Conservation (phyloP, 2,888 invertebrate genomes). For the Caenorhabditis zanzibari region DNA sequence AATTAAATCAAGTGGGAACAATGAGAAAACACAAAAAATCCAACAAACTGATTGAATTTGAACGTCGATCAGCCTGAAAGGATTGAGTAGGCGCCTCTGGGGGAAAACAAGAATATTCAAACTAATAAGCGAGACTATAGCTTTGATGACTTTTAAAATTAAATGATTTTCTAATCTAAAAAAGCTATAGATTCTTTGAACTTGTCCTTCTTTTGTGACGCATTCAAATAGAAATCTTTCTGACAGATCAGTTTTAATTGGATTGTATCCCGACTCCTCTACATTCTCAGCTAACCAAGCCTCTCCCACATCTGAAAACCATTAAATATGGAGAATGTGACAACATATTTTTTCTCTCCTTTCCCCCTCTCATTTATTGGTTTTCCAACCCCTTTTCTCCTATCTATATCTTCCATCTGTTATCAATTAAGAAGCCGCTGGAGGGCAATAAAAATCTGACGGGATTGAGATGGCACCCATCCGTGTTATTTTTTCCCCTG, state of each 20-base stretch:
- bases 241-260: too few species aligned
- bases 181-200: too few species aligned
- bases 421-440: conserved; percentile 24
- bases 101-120: not conserved
- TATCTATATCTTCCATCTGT: conserved; percentile 29
- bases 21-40: not conserved
- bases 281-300: not conserved
- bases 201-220: too few species aligned
- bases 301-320: not conserved
- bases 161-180: too few species aligned
- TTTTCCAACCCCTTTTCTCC: not conserved
- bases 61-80: not conserved
- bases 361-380: conserved; percentile 1
- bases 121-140: too few species aligned
- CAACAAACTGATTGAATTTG: not conserved
- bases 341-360: conserved; percentile 5
- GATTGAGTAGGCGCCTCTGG: not conserved
- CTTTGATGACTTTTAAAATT: too few species aligned
- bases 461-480: conserved; percentile 17
- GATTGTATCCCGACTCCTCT: not conserved
- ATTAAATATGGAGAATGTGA: conserved; percentile 1
- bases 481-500: conserved; percentile 29
- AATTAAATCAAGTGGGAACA: conserved; percentile 12
- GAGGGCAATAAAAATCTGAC: conserved; percentile 49
- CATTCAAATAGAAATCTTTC: too few species aligned